Percentiles rank a stretch among this genome's conserved stretches.
phyloP scores from a whole-genome alignment of 2,888 invertebrate species.

The Eristalis tenax region DNA sequence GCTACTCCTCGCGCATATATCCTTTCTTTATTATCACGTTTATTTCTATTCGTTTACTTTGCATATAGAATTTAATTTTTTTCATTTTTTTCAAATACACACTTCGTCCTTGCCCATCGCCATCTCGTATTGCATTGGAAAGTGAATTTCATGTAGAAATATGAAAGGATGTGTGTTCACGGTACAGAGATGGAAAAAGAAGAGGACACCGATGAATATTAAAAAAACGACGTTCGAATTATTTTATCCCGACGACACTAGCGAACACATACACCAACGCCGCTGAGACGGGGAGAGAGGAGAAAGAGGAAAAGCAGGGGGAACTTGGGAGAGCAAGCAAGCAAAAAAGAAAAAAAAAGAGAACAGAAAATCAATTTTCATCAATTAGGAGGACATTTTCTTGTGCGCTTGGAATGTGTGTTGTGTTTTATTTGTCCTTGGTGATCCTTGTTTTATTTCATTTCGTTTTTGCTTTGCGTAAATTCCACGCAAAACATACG shows the following conservation, averaged over 20 bases:
- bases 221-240: background rate
- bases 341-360: slow-evolving; percentile 1
- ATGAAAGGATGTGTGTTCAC: background rate
- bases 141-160: background rate
- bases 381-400: slow-evolving; percentile 60
- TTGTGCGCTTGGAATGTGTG: slow-evolving; percentile 15
- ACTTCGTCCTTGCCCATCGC: background rate
- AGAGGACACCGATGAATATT: background rate
- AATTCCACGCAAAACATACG: background rate
- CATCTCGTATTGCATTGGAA: background rate
- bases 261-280: slow-evolving; percentile 4
- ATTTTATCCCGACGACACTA: slow-evolving; percentile 27
- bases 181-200: background rate
- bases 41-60: background rate
- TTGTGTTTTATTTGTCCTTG: slow-evolving; percentile 29
- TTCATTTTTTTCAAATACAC: background rate
- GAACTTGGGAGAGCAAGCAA: slow-evolving; percentile 16
- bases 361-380: slow-evolving; percentile 59
- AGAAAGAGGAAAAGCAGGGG: background rate
- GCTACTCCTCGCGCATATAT: background rate
- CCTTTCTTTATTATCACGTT: slow-evolving; percentile 2
- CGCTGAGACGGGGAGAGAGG: background rate
- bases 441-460: slow-evolving; percentile 34
- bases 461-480: slow-evolving; percentile 4
- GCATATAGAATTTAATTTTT: background rate